Conservation (phyloP, 2,888 invertebrate genomes). For the Caenorhabditis becei region DNA sequence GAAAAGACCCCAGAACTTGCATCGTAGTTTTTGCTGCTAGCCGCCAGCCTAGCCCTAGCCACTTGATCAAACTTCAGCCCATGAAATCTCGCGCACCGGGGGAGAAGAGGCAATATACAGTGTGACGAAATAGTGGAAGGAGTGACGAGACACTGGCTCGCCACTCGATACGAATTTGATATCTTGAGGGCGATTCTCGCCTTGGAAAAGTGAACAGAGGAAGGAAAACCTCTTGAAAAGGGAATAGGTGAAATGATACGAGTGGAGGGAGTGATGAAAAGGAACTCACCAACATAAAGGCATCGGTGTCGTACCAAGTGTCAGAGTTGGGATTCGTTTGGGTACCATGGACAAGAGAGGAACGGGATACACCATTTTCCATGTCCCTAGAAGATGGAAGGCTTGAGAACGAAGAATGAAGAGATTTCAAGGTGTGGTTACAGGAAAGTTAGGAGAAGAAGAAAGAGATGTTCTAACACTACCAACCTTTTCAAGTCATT, state of each 20-base stretch:
- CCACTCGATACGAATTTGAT: slow-evolving; percentile 54
- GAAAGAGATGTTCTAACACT: background rate
- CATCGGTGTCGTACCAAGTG: slow-evolving; percentile 79
- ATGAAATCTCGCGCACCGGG: slow-evolving; percentile 46
- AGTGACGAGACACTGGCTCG: slow-evolving; percentile 13
- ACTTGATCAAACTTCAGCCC: slow-evolving; percentile 52
- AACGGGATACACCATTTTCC: slow-evolving; percentile 67
- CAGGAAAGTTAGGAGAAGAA: slow-evolving; percentile 1
- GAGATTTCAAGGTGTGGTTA: too few species aligned
- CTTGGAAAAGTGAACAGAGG: slow-evolving; percentile 18
- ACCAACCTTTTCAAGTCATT: slow-evolving; percentile 54
- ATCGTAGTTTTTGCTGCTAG: slow-evolving; percentile 3
- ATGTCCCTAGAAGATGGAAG: slow-evolving; percentile 45
- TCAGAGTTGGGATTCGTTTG: slow-evolving; percentile 70
- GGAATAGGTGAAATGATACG: slow-evolving; percentile 3
- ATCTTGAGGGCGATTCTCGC: slow-evolving; percentile 55
- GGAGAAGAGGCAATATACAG: slow-evolving; percentile 33
- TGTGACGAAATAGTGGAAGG: slow-evolving; percentile 37
- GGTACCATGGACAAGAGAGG: slow-evolving; percentile 70
- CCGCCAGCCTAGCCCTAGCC: slow-evolving; percentile 21
- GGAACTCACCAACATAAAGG: slow-evolving; percentile 76
- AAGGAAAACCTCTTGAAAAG: background rate
- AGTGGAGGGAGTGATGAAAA: slow-evolving; percentile 4
- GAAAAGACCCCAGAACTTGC: too few species aligned
- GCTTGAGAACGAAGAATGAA: background rate